These are phyloP conservation scores for Mythimna ferrago DNA, from an alignment of 2,888 invertebrate species.

Conservation along the genomic window DNA sequence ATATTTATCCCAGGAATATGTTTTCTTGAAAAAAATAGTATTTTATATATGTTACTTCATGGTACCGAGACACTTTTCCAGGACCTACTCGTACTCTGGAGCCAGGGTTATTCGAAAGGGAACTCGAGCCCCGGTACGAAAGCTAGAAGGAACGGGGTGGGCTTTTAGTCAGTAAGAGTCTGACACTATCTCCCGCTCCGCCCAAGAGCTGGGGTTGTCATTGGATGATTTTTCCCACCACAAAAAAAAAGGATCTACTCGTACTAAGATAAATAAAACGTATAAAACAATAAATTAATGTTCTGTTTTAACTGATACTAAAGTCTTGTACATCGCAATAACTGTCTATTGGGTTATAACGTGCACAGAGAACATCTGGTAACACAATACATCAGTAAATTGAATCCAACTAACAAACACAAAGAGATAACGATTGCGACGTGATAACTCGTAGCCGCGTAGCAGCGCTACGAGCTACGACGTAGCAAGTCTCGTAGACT, in stretches of 20 bases:
- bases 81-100: neutral
- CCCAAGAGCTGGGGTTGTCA: too few species aligned
- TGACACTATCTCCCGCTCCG: too few species aligned
- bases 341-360: conserved; percentile 17
- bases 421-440: conserved; percentile 51
- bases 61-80: neutral
- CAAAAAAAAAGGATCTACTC: neutral
- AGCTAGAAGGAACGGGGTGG: too few species aligned
- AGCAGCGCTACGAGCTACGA: conserved; percentile 54
- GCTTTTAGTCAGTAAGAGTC: too few species aligned
- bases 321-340: neutral
- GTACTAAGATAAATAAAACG: neutral
- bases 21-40: too few species aligned
- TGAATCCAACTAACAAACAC: conserved; percentile 24
- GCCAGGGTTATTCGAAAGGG: too few species aligned
- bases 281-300: neutral
- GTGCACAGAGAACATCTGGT: neutral
- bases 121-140: too few species aligned
- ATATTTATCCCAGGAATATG: too few species aligned
- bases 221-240: too few species aligned
- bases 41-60: neutral
- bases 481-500: conserved; percentile 38
- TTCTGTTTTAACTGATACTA: neutral
- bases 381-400: conserved; percentile 36
- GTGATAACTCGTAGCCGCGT: conserved; percentile 58